Percentiles rank a stretch among this genome's conserved stretches.
Evolutionary conservation across 2,888 invertebrate genomes (phyloP).

Genomic region (Punctoribates punctum): DNA sequence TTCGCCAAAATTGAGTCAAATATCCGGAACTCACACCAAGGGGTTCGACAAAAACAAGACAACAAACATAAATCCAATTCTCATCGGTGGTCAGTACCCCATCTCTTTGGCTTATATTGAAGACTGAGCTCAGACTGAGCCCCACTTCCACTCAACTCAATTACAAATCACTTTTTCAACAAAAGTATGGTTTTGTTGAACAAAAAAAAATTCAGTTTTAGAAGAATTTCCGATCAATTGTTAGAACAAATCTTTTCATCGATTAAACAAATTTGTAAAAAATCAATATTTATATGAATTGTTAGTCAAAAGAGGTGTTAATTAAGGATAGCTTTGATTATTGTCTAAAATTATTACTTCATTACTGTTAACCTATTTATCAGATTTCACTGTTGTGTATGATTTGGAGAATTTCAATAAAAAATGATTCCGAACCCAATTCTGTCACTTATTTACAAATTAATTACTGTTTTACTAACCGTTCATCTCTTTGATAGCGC

Average conservation of each 20-base stretch:
- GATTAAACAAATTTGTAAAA: constrained; percentile 1
- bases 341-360: background rate
- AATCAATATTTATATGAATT: background rate
- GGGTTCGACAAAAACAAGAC: background rate
- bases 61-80: background rate
- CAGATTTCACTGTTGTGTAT: background rate
- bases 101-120: constrained; percentile 25
- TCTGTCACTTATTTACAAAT: background rate
- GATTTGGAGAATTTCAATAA: background rate
- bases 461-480: constrained; percentile 61
- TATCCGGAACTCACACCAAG: background rate
- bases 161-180: background rate
- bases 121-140: background rate
- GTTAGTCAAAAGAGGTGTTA: background rate
- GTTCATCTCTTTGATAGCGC: constrained; percentile 99
- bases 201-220: background rate
- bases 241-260: constrained; percentile 1
- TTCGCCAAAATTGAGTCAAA: background rate
- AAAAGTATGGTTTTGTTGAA: background rate
- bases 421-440: background rate
- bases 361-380: constrained; percentile 5
- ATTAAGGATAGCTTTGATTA: background rate
- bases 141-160: background rate
- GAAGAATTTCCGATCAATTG: background rate
- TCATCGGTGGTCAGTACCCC: constrained; percentile 31